Evolutionary conservation across 2,113 vertebrate genomes (phyloP).

Genomic region (Proteles cristata): DNA sequence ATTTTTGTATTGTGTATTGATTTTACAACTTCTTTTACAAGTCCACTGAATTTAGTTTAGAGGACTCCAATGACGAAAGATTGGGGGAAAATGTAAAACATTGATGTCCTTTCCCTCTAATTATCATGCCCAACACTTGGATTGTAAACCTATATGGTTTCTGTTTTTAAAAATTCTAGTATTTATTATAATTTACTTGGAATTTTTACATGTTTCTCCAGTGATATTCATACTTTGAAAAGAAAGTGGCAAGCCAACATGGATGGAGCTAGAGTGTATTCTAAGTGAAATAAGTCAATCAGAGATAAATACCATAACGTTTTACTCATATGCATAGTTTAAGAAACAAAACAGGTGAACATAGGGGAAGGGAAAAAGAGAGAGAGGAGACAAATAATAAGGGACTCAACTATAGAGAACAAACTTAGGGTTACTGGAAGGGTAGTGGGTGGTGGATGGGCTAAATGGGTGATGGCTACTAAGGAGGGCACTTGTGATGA

Average conservation of each 20-base stretch:
- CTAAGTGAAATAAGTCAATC: no score
- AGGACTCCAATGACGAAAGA: background rate
- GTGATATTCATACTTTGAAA: background rate
- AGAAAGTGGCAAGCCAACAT: background rate
- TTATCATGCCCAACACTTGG: background rate
- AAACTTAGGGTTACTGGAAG: no score
- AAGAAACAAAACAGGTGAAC: no score
- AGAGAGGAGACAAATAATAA: no score
- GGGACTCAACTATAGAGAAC: no score
- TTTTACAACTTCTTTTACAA: background rate
- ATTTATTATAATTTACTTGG: background rate
- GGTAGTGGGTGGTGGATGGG: no score
- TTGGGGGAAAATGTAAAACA: background rate
- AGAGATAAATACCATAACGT: no score
- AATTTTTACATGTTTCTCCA: background rate
- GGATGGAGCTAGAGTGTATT: no score
- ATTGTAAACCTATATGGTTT: background rate
- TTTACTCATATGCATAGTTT: no score
- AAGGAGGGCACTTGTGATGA: no score
- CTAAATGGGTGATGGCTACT: no score
- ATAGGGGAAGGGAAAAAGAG: no score
- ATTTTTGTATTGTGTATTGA: background rate
- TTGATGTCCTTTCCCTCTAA: background rate
- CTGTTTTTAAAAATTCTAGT: background rate
- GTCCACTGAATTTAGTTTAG: background rate